Percentiles rank a stretch among this genome's conserved stretches.
Conservation (phyloP, 2,888 invertebrate species). For the Drosophila anceps region DNA sequence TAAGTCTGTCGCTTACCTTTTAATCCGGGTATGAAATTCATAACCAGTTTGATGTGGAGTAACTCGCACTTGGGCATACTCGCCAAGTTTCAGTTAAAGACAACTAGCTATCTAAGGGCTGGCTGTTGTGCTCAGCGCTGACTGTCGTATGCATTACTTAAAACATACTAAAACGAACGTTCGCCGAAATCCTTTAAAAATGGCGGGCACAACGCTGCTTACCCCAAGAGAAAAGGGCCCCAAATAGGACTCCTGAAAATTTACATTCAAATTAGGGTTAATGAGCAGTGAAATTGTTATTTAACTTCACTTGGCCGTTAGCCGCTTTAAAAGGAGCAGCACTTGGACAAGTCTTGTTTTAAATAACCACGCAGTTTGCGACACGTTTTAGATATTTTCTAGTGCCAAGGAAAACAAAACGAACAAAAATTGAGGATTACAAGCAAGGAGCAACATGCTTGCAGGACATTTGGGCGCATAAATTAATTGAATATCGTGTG, state of each 20-base stretch:
- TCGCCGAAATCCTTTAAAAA: constrained; percentile 68
- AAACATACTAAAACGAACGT: constrained; percentile 63
- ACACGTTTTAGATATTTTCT: constrained; percentile 71
- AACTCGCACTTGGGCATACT: not conserved
- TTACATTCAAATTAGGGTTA: constrained; percentile 83
- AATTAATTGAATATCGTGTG: constrained; percentile 68
- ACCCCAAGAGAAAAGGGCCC: constrained; percentile 33
- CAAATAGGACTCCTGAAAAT: constrained; percentile 69
- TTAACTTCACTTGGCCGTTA: constrained; percentile 78
- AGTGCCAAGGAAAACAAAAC: constrained; percentile 17
- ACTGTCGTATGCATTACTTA: constrained; percentile 65
- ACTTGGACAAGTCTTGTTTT: constrained; percentile 48
- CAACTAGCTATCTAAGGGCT: constrained; percentile 1
- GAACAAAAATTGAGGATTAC: constrained; percentile 12
- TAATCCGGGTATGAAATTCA: constrained; percentile 10
- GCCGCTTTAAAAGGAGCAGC: constrained; percentile 71
- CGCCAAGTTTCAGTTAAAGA: constrained; percentile 1
- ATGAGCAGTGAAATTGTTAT: constrained; percentile 83
- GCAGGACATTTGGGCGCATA: constrained; percentile 36
- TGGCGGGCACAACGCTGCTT: constrained; percentile 19
- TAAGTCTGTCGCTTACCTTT: not conserved
- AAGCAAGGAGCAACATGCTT: not conserved
- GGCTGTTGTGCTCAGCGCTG: not conserved
- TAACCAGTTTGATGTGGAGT: constrained; percentile 1
- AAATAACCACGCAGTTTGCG: constrained; percentile 64